Evolutionary conservation across 2,797 vertebrate species (phyloP).

Genomic region (Gymnopithys bicolor): DNA sequence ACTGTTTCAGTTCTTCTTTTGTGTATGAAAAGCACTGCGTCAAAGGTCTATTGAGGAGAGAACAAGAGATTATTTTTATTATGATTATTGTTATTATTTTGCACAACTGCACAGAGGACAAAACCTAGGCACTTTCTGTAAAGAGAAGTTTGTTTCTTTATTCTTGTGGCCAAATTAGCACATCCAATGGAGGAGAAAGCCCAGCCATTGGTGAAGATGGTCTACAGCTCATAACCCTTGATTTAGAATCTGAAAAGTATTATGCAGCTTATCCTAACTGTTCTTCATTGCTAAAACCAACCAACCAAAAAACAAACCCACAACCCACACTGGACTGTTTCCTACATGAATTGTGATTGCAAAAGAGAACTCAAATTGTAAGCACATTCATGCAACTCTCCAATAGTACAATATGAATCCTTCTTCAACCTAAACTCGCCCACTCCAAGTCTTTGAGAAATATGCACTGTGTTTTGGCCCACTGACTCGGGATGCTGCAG

Average conservation of each 20-base stretch:
- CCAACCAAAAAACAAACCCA: neutral
- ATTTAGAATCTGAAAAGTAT: slow-evolving; percentile 50
- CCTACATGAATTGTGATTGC: slow-evolving; percentile 29
- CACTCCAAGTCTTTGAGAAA: slow-evolving; percentile 35
- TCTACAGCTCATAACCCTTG: slow-evolving; percentile 37
- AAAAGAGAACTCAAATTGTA: slow-evolving; percentile 40
- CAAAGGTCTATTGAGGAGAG: slow-evolving; percentile 73
- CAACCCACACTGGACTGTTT: slow-evolving; percentile 64
- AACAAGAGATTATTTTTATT: slow-evolving; percentile 80
- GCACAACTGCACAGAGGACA: slow-evolving; percentile 78
- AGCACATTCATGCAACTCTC: slow-evolving; percentile 65
- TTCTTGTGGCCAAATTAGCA: slow-evolving; percentile 55
- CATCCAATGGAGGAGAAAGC: slow-evolving; percentile 51
- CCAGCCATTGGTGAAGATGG: slow-evolving; percentile 32
- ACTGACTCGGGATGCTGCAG: slow-evolving; percentile 69
- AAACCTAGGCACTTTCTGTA: slow-evolving; percentile 78
- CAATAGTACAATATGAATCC: neutral
- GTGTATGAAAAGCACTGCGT: slow-evolving; percentile 69
- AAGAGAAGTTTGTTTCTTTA: slow-evolving; percentile 68
- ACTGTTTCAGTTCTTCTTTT: slow-evolving; percentile 68
- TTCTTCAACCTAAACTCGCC: slow-evolving; percentile 1
- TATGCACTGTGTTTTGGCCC: slow-evolving; percentile 66
- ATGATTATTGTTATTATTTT: slow-evolving; percentile 79
- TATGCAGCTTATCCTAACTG: slow-evolving; percentile 43
- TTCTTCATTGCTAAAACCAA: neutral